Percentiles rank a stretch among this genome's conserved stretches.
Evolutionary conservation across 2,113 vertebrate genomes (phyloP).

Genomic region (Connochaetes taurinus): DNA sequence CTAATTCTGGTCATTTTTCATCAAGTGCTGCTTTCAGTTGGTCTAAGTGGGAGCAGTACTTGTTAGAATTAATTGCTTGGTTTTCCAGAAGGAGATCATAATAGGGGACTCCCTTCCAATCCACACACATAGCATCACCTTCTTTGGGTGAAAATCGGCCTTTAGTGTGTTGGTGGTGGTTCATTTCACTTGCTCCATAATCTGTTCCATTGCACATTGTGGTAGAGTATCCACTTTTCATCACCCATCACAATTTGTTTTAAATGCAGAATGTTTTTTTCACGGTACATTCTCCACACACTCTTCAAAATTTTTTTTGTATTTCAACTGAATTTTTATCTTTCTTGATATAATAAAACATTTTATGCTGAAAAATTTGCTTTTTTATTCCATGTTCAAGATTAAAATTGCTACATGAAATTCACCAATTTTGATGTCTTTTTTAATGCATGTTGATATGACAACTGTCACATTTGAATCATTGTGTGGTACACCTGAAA

Average conservation of each 20-base stretch:
- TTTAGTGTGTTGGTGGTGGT: background rate
- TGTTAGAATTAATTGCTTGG: background rate
- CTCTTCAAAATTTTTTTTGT: background rate
- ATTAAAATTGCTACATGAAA: background rate
- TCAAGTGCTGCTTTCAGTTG: background rate
- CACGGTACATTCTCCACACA: background rate
- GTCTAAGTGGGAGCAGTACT: background rate
- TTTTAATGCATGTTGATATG: background rate
- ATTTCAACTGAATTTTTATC: background rate
- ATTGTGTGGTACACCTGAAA: background rate
- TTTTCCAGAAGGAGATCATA: background rate
- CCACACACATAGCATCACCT: fast-evolving
- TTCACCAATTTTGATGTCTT: background rate
- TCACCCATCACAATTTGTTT: background rate
- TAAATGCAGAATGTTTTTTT: background rate
- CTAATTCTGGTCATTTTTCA: background rate
- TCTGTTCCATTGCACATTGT: background rate
- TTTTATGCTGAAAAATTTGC: background rate
- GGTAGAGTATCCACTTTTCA: background rate
- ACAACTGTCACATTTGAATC: background rate
- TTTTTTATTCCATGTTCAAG: background rate
- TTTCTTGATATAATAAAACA: background rate
- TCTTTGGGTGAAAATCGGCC: background rate
- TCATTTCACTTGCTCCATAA: background rate
- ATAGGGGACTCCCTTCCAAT: background rate